These are phyloP conservation scores for Catocala sponsa DNA, from an alignment of 2,888 invertebrate genomes.

Conservation along the genomic window DNA sequence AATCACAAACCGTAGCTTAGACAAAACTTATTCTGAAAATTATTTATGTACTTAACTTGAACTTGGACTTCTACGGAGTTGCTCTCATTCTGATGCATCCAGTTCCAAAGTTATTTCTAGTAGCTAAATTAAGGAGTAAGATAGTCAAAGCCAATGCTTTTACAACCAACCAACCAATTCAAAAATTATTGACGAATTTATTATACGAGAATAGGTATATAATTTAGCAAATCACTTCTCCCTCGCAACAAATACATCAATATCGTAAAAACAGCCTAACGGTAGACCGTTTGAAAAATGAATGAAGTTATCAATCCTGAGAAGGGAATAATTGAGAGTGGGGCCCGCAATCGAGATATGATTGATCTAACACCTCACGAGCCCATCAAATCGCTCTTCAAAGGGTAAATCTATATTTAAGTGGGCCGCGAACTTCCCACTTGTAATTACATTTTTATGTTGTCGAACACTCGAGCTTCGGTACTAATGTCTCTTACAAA, in stretches of 20 bases:
- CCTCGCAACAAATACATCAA: slow-evolving; percentile 49
- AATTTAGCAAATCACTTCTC: slow-evolving; percentile 49
- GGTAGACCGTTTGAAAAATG: slow-evolving; percentile 72
- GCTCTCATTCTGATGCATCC: no score
- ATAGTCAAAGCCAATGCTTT: no score
- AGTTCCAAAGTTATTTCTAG: no score
- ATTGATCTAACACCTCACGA: slow-evolving; percentile 83
- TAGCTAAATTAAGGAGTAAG: no score
- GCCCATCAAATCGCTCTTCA: slow-evolving; percentile 79
- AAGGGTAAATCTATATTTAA: slow-evolving; percentile 87
- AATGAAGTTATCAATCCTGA: slow-evolving; percentile 77
- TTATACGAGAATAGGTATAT: slow-evolving; percentile 28
- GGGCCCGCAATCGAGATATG: slow-evolving; percentile 79
- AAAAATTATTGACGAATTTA: slow-evolving; percentile 14
- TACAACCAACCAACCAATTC: not conserved
- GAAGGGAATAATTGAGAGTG: slow-evolving; percentile 79
- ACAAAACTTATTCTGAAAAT: no score
- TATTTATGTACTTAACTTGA: no score
- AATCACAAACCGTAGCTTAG: no score
- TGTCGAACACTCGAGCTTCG: slow-evolving; percentile 64
- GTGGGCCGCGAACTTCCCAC: slow-evolving; percentile 74
- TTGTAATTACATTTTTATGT: slow-evolving; percentile 86
- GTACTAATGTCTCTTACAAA: slow-evolving; percentile 79
- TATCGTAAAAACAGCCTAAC: slow-evolving; percentile 42
- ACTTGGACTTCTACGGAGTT: no score